Conservation (phyloP, 2,888 invertebrate genomes). For the Oxytorus armatus region DNA sequence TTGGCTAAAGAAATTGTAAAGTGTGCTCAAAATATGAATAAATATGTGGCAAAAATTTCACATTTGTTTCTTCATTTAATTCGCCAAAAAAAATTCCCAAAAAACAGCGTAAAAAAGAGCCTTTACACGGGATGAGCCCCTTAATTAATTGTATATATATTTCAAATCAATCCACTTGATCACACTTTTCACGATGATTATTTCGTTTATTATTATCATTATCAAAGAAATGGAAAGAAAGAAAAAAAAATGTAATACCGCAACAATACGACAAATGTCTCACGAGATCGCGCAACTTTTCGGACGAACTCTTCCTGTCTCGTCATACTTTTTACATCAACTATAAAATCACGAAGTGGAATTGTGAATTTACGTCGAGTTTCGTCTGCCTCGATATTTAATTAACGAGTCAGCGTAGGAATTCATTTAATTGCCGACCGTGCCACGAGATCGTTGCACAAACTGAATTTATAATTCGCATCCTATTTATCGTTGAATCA, state of each 20-base stretch:
- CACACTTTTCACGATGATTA: constrained; percentile 15
- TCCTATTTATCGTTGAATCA: too few relatives aligned
- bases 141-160: too few relatives aligned
- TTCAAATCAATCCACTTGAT: too few relatives aligned
- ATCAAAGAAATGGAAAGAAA: constrained; percentile 31
- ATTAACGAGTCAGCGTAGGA: constrained; percentile 59
- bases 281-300: constrained; percentile 64
- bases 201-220: constrained; percentile 37
- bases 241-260: constrained; percentile 62
- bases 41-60: too few relatives aligned
- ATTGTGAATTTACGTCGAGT: constrained; percentile 62
- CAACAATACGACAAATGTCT: constrained; percentile 65
- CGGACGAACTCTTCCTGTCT: constrained; percentile 62
- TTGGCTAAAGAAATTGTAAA: too few relatives aligned
- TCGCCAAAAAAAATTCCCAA: too few relatives aligned
- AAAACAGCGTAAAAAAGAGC: too few relatives aligned
- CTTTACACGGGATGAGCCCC: too few relatives aligned
- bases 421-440: constrained; percentile 59
- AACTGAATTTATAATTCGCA: constrained; percentile 37
- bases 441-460: constrained; percentile 29
- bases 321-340: constrained; percentile 62
- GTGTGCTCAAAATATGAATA: too few relatives aligned
- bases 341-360: constrained; percentile 65
- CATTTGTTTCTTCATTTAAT: too few relatives aligned
- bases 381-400: constrained; percentile 63